Base-by-base conservation (phyloP, 2,113 vertebrate species). In the Sinocyclocheilus grahami region DNA sequence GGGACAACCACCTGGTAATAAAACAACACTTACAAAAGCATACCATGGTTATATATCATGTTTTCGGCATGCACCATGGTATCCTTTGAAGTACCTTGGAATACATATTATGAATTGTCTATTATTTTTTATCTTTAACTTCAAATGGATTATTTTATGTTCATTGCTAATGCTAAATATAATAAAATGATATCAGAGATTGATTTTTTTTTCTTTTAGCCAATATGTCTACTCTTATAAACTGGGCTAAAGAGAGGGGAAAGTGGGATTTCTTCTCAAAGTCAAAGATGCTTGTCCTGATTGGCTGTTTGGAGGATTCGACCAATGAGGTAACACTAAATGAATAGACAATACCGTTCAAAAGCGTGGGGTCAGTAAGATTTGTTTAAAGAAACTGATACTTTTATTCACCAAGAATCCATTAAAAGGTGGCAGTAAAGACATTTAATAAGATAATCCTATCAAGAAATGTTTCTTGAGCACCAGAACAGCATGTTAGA, bases 1-100 rank as follows among this genome's bases (percentile, higher is more conserved):
- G 30, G 97, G 97, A 58, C 97, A 97, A 84, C 97, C 97, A 60
- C 97, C 97, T 1, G 94, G 97, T 98, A 76, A 91, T 30, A 30
- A 69, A 39, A 78, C 22, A 13, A 48, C 42, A 46, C 20, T 42
- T 11, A 42, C 71, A 39, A 14, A 7, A 51, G 48, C n/a, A 14
- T 13, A 4, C 20, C 2, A 13, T 13, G 11, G 39, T 76, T n/a
- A 13, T 22, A 46, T n/a, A 46, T 46, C 20, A 18, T 11, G 18
- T 71, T 39, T 76, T 76, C 20, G 14, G 4, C 27, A 16, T 71
- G 67, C 1, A 37, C n/a, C 14, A 71, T 71, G 24, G 16, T 39
- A n/a, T 74, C 37, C 22, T 13, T 6, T 74, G 39, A 74, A 74
- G 37, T 46, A 39, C 20, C 1, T 5, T 42, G 10, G 4, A 46